Percentiles rank a stretch among this genome's conserved stretches.
Evolutionary conservation across 2,888 invertebrate species (phyloP).

Genomic region (Atherix ibis): DNA sequence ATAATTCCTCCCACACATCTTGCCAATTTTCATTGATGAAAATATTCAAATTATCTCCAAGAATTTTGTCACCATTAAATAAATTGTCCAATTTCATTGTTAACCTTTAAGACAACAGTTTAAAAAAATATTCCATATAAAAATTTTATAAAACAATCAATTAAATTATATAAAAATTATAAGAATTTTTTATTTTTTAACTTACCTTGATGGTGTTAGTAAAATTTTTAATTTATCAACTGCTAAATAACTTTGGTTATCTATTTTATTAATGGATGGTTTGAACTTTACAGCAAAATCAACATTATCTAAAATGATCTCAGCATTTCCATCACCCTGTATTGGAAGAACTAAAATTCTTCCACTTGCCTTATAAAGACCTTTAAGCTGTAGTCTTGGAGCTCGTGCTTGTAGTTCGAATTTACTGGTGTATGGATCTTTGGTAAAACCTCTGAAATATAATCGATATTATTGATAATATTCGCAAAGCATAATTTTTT

Average conservation of each 20-base stretch:
- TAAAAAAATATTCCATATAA: constrained; percentile 1
- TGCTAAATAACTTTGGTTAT: constrained; percentile 11
- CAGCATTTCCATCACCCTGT: constrained; percentile 21
- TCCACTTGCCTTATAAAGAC: constrained; percentile 25
- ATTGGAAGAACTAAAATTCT: constrained; percentile 28
- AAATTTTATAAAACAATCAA: background rate
- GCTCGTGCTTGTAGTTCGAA: constrained; percentile 14
- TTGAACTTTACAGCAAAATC: constrained; percentile 14
- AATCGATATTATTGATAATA: too few species aligned
- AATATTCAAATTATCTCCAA: constrained; percentile 17
- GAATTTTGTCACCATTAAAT: constrained; percentile 16
- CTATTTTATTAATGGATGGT: constrained; percentile 8
- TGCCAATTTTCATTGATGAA: constrained; percentile 22
- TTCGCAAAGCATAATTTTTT: too few species aligned
- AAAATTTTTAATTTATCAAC: constrained; percentile 9
- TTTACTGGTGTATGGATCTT: constrained; percentile 15
- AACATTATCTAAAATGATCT: constrained; percentile 16
- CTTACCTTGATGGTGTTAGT: constrained; percentile 10
- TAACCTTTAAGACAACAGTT: constrained; percentile 14
- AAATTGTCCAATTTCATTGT: constrained; percentile 18
- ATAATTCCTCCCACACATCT: constrained; percentile 19
- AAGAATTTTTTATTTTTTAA: background rate
- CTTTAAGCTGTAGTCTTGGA: constrained; percentile 16
- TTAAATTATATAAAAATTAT: constrained; percentile 1
- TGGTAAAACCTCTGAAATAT: constrained; percentile 17